These are phyloP conservation scores for Canis aureus DNA, from an alignment of 2,113 vertebrate species.

Conservation along the genomic window DNA sequence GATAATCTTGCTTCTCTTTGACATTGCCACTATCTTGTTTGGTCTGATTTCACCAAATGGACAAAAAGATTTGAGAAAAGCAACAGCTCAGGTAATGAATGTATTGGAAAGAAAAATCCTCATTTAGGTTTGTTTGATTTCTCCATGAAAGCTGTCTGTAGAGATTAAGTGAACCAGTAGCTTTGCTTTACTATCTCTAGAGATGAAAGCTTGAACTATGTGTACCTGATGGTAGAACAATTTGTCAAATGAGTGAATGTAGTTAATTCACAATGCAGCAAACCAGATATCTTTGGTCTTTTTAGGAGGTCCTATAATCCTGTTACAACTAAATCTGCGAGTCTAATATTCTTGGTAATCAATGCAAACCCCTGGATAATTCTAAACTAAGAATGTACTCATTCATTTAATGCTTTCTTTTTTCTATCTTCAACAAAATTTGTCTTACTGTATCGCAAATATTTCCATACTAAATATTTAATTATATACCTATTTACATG, in stretches of 20 bases:
- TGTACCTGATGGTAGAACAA: background rate
- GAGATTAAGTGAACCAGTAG: background rate
- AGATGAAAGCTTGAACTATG: background rate
- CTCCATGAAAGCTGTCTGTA: background rate
- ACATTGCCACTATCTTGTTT: background rate
- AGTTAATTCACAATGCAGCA: background rate
- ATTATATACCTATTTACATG: background rate
- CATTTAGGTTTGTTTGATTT: background rate
- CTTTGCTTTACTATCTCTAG: background rate
- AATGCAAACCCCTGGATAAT: background rate
- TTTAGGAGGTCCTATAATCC: background rate
- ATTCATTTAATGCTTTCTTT: background rate
- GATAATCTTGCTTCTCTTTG: constrained; percentile 42
- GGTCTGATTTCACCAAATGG: background rate
- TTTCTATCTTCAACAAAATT: background rate
- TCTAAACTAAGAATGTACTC: background rate
- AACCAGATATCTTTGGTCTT: background rate
- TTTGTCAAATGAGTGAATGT: background rate
- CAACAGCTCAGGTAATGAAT: background rate
- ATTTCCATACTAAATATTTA: background rate
- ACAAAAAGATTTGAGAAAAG: background rate
- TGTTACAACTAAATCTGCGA: background rate
- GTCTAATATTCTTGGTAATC: background rate
- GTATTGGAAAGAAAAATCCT: background rate
- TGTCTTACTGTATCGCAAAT: background rate